phyloP scores from a whole-genome alignment of 1,140 invertebrate genomes.

The Laodelphax striatellus region DNA sequence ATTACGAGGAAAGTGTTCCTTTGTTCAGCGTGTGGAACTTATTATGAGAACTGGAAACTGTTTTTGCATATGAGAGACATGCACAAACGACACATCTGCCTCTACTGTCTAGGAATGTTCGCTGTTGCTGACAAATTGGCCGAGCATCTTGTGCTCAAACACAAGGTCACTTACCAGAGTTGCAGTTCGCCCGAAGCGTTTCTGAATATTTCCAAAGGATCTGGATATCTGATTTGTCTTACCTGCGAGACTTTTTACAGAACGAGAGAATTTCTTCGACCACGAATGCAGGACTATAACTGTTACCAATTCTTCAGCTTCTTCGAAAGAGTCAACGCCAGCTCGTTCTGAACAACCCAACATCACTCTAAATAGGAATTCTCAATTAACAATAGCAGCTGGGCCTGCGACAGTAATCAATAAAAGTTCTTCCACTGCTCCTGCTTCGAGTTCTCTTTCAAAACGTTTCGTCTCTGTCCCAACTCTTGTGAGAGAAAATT shows the following conservation, averaged over 20 bases:
- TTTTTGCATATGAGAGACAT: constrained; percentile 68
- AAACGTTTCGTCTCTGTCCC: too few relatives aligned
- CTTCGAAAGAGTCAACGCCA: too few relatives aligned
- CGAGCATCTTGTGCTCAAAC: constrained; percentile 58
- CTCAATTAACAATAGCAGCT: too few relatives aligned
- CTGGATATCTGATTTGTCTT: constrained; percentile 64
- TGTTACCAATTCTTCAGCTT: not conserved
- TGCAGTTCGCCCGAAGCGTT: constrained; percentile 50
- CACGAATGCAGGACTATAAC: constrained; percentile 45
- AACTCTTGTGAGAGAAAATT: too few relatives aligned
- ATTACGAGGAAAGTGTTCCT: constrained; percentile 61
- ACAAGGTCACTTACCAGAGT: constrained; percentile 52
- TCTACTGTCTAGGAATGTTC: constrained; percentile 68
- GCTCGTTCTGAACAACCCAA: too few relatives aligned
- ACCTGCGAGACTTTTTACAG: constrained; percentile 60
- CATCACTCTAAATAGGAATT: too few relatives aligned
- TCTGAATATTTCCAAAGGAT: constrained; percentile 46
- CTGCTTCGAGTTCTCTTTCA: too few relatives aligned
- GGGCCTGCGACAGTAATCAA: too few relatives aligned
- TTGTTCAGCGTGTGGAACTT: constrained; percentile 63
- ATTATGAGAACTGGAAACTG: constrained; percentile 73
- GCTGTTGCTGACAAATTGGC: constrained; percentile 61
- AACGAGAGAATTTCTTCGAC: constrained; percentile 56
- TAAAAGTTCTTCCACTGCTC: too few relatives aligned
- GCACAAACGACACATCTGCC: constrained; percentile 62